phyloP scores from a whole-genome alignment of 2,797 vertebrate genomes.

The Coluber constrictor region DNA sequence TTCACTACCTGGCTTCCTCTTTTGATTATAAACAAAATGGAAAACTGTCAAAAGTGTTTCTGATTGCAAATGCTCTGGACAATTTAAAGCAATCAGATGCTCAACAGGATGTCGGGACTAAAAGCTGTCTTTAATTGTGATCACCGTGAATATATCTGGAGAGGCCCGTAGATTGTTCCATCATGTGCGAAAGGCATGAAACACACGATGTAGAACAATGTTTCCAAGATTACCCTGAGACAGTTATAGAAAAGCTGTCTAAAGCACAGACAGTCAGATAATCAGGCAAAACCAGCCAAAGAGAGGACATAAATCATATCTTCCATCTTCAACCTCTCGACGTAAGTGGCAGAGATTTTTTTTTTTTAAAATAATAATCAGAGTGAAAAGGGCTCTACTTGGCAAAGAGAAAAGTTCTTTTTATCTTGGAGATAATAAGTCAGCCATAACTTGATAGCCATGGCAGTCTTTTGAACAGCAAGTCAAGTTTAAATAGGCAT shows the following conservation, averaged over 20 bases:
- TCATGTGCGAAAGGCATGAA: background rate
- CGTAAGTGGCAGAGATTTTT: background rate
- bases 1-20: background rate
- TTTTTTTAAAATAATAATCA: too few species aligned
- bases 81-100: conserved; percentile 1
- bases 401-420: background rate
- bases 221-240: background rate
- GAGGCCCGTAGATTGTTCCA: background rate
- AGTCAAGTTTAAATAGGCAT: background rate
- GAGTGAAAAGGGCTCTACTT: background rate
- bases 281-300: background rate
- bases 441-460: background rate
- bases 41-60: conserved; percentile 2
- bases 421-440: background rate
- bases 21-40: conserved; percentile 3
- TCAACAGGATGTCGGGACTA: background rate
- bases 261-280: background rate
- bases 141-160: background rate
- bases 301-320: background rate
- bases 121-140: background rate
- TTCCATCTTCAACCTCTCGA: background rate
- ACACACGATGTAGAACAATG: background rate
- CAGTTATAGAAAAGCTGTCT: background rate
- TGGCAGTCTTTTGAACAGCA: background rate
- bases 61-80: background rate